phyloP scores from a whole-genome alignment of 1,140 invertebrate genomes.

The Caenorhabditis tropicalis region DNA sequence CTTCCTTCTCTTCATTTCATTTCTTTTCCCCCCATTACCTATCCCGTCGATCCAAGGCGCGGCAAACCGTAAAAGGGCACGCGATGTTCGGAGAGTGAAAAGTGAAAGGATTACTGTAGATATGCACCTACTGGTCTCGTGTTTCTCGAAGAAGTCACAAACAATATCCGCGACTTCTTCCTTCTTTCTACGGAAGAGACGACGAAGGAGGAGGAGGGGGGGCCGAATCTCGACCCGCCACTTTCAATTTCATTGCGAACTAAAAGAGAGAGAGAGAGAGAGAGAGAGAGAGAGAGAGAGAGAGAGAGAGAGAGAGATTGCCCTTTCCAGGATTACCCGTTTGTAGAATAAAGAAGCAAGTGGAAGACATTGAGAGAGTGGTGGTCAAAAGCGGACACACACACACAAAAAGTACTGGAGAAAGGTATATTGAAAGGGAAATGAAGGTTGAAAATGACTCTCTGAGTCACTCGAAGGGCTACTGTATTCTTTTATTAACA shows the following conservation, averaged over 20 bases:
- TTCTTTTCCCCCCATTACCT: constrained; percentile 31
- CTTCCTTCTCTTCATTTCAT: neutral
- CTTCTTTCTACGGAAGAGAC: neutral
- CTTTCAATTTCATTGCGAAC: constrained; percentile 31
- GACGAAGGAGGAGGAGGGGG: neutral
- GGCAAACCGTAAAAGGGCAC: constrained; percentile 42
- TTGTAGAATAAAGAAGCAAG: constrained; percentile 20
- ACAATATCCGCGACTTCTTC: constrained; percentile 39
- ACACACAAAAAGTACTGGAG: constrained; percentile 10
- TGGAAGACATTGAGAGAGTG: neutral
- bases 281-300: neutral
- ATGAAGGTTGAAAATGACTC: neutral
- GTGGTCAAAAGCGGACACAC: constrained; percentile 10
- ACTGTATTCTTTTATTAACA: neutral
- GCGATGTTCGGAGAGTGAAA: constrained; percentile 23
- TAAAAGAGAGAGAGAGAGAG: neutral
- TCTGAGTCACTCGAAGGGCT: constrained; percentile 21
- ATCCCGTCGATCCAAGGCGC: constrained; percentile 24
- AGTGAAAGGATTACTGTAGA: constrained; percentile 45
- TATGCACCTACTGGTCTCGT: constrained; percentile 43
- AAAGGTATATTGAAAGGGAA: neutral
- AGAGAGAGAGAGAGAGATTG: neutral
- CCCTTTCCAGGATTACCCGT: constrained; percentile 42
- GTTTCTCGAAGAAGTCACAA: constrained; percentile 44
- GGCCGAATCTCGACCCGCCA: constrained; percentile 24